These are phyloP conservation scores for Ctenosaura bakeri DNA, from an alignment of 2,797 vertebrate species.

Conservation along the genomic window DNA sequence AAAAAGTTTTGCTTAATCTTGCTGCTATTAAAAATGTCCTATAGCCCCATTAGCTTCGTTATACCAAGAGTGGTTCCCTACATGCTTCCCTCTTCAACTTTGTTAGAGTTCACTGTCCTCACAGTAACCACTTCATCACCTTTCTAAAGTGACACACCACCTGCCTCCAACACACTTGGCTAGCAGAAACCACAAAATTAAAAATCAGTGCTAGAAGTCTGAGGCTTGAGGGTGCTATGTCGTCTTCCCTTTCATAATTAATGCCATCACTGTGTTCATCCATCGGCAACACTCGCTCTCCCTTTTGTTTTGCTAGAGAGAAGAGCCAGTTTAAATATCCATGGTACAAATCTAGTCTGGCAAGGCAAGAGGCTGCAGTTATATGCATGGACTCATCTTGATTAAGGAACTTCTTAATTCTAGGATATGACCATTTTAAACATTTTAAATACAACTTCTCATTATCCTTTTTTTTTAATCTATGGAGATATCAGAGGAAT, in stretches of 20 bases:
- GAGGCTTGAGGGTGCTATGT: conserved; percentile 30
- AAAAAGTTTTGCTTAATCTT: neutral
- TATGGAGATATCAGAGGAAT: conserved; percentile 22
- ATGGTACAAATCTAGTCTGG: neutral
- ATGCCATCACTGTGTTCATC: conserved; percentile 37
- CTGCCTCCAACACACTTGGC: neutral
- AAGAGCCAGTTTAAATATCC: conserved; percentile 6
- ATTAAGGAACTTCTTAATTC: neutral
- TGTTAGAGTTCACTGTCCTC: neutral
- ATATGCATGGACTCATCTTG: accelerated
- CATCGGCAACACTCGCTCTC: neutral
- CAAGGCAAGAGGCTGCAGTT: accelerated
- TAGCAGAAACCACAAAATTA: conserved; percentile 27
- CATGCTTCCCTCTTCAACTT: neutral
- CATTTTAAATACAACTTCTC: neutral
- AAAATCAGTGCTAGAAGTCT: conserved; percentile 18
- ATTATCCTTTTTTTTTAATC: neutral
- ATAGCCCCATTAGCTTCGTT: neutral
- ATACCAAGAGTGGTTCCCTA: neutral
- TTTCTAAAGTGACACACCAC: neutral
- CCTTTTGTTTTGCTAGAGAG: neutral
- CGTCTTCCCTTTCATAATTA: conserved; percentile 27
- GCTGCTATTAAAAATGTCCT: neutral
- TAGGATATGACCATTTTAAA: conserved; percentile 1
- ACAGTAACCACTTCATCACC: neutral